Conservation (phyloP, 2,888 invertebrate genomes). For the Limnephilus lunatus region DNA sequence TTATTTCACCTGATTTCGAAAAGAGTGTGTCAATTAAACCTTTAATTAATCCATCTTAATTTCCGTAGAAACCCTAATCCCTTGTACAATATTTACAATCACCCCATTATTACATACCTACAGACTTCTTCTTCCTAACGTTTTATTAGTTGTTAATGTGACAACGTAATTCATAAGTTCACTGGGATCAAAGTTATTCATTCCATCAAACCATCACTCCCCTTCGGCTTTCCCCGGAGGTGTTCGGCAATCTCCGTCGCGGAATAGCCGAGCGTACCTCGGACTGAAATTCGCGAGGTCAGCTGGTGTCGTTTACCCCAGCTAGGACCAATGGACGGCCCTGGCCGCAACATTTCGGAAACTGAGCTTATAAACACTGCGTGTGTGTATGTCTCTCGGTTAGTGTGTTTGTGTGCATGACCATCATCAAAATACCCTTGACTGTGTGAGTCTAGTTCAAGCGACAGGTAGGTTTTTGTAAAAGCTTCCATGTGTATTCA, state of each 20-base stretch:
- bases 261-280: conserved; percentile 42
- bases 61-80: neutral
- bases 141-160: neutral
- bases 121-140: neutral
- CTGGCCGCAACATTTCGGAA: conserved; percentile 65
- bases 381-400: conserved; percentile 13
- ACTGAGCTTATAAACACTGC: conserved; percentile 57
- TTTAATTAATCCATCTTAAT: neutral
- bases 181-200: neutral
- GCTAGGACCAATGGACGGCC: conserved; percentile 65
- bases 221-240: conserved; percentile 24
- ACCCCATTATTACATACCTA: neutral
- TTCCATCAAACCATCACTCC: conserved; percentile 17
- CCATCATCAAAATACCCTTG: conserved; percentile 27
- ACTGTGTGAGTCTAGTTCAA: conserved; percentile 42
- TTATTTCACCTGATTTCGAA: neutral
- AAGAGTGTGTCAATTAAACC: neutral
- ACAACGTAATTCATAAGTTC: neutral
- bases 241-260: conserved; percentile 68
- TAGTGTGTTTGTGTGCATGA: neutral
- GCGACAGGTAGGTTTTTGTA: conserved; percentile 21
- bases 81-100: neutral
- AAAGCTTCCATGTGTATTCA: conserved; percentile 35
- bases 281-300: conserved; percentile 67
- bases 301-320: conserved; percentile 66